Evolutionary conservation across 2,888 invertebrate genomes (phyloP).

Genomic region (Adelphocoris suturalis): DNA sequence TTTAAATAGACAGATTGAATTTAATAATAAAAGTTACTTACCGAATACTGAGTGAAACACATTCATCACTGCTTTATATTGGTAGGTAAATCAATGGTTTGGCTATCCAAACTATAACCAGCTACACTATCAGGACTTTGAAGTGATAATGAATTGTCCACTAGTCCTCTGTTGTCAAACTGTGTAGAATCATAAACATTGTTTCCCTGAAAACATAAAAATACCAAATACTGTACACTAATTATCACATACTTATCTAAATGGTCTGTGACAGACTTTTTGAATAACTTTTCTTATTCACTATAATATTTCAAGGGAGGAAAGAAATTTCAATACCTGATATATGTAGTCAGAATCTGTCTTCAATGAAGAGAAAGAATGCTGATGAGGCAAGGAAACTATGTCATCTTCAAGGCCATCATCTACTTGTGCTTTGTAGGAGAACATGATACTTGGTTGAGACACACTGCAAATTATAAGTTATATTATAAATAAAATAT

Average conservation of each 20-base stretch:
- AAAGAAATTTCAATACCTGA: conserved; percentile 80
- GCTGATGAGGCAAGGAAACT: conserved; percentile 87
- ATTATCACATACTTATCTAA: too few relatives aligned
- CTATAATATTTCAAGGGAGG: too few relatives aligned
- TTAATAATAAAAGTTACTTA: not conserved
- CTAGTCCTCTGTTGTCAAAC: conserved; percentile 80
- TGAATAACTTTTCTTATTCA: too few relatives aligned
- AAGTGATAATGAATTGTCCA: conserved; percentile 83
- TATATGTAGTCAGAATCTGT: conserved; percentile 88
- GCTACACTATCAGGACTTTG: conserved; percentile 87
- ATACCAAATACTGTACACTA: not conserved
- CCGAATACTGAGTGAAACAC: conserved; percentile 8
- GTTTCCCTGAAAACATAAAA: conserved; percentile 81
- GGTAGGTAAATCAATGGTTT: conserved; percentile 76
- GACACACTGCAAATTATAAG: conserved; percentile 84
- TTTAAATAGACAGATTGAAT: not conserved
- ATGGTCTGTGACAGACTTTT: too few relatives aligned
- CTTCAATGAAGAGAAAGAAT: conserved; percentile 86
- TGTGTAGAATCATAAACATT: conserved; percentile 87
- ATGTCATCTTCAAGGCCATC: conserved; percentile 88
- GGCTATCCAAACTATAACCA: conserved; percentile 80
- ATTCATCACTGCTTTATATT: conserved; percentile 73
- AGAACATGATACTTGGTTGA: conserved; percentile 87
- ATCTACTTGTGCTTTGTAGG: conserved; percentile 89
- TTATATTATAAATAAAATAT: not conserved